Conservation (phyloP, 1,140 invertebrate genomes). For the Drosophila albomicans region DNA sequence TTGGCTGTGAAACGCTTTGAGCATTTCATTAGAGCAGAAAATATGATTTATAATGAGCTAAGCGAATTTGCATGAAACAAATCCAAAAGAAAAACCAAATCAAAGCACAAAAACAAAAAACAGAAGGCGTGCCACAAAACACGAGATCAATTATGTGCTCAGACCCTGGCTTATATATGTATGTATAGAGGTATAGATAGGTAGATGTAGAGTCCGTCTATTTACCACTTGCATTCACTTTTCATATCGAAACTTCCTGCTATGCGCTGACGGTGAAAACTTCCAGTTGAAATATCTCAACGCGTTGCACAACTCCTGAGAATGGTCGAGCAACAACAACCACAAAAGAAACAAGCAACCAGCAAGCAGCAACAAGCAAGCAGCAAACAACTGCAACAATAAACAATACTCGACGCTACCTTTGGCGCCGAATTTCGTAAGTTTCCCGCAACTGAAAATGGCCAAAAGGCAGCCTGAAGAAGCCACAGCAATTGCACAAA, state of each 20-base stretch:
- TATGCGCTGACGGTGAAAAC: constrained; percentile 29
- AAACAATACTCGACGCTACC: constrained; percentile 38
- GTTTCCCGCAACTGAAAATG: constrained; percentile 48
- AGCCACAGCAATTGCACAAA: constrained; percentile 40
- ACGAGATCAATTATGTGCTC: constrained; percentile 56
- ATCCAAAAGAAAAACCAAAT: constrained; percentile 29
- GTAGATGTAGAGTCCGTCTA: background rate
- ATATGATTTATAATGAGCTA: constrained; percentile 59
- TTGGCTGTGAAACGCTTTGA: constrained; percentile 41
- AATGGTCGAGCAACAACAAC: constrained; percentile 37
- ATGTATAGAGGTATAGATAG: constrained; percentile 9
- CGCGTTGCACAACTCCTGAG: constrained; percentile 55
- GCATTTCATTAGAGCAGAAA: constrained; percentile 70
- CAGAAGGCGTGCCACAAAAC: constrained; percentile 53
- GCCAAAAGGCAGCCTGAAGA: constrained; percentile 53
- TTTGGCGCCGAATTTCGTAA: constrained; percentile 53
- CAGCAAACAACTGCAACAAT: constrained; percentile 31
- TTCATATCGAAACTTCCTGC: constrained; percentile 45
- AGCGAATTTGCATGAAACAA: constrained; percentile 45
- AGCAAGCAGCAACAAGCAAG: background rate
- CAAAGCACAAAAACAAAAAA: constrained; percentile 16
- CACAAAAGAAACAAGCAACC: background rate
- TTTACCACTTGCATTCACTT: constrained; percentile 43
- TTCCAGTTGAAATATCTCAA: constrained; percentile 32
- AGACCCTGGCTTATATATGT: constrained; percentile 16